Conservation (phyloP, 2,797 vertebrate genomes). For the Danio tinwini region DNA sequence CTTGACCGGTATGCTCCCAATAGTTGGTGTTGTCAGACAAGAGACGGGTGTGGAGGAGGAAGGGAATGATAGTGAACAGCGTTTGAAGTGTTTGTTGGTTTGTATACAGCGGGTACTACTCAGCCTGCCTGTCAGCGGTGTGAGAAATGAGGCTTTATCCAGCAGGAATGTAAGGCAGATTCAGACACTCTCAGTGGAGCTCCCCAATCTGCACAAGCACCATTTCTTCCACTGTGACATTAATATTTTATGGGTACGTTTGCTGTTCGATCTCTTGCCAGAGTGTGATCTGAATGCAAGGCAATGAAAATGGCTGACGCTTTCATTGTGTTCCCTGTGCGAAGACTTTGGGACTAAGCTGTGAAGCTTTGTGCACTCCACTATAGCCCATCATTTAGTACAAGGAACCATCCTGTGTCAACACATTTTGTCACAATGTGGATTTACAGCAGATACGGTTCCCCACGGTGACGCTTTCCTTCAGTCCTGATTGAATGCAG, state of each 20-base stretch:
- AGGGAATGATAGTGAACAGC: not conserved
- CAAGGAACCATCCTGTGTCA: conserved; percentile 21
- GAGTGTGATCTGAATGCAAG: conserved; percentile 31
- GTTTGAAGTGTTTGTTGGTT: conserved; percentile 28
- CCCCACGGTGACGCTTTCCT: not conserved
- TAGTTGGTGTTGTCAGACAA: not conserved
- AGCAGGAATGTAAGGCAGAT: conserved; percentile 30
- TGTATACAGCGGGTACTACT: conserved; percentile 19
- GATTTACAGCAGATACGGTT: conserved; percentile 31
- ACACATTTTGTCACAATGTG: conserved; percentile 34
- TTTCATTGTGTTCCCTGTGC: conserved; percentile 27
- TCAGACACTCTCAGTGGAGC: conserved; percentile 44
- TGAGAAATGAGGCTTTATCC: conserved; percentile 49
- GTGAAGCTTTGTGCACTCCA: conserved; percentile 26
- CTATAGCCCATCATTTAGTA: conserved; percentile 32
- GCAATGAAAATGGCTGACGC: conserved; percentile 29
- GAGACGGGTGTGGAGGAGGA: not conserved
- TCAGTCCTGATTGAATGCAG: not conserved
- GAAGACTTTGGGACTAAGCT: conserved; percentile 32
- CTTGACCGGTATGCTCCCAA: not conserved
- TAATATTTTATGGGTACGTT: conserved; percentile 44
- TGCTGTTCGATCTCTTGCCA: conserved; percentile 39
- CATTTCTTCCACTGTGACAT: conserved; percentile 37
- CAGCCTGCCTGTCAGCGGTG: conserved; percentile 36
- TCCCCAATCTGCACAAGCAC: conserved; percentile 33